Conservation (phyloP, 2,113 vertebrate species). For the Rhinolophus ferrumequinum region DNA sequence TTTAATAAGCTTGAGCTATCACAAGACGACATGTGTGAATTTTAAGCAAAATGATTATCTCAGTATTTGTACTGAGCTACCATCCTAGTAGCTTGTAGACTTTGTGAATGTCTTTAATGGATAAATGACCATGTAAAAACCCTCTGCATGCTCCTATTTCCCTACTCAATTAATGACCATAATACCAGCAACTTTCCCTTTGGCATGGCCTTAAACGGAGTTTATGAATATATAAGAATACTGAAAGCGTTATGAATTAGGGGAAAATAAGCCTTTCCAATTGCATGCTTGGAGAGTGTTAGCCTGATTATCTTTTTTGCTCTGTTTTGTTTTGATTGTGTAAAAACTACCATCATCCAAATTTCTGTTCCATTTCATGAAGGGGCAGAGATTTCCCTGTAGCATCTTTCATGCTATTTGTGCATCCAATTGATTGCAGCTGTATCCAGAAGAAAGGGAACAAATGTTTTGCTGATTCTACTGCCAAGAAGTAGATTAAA, state of each 20-base stretch:
- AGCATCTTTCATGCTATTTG: slow-evolving; percentile 74
- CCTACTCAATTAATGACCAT: neutral
- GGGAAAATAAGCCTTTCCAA: slow-evolving; percentile 22
- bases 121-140: neutral
- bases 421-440: slow-evolving; percentile 81
- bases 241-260: neutral
- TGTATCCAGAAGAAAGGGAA: slow-evolving; percentile 80
- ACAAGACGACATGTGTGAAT: neutral
- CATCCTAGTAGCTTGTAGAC: neutral
- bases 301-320: slow-evolving; percentile 20
- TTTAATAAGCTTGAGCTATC: neutral
- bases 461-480: slow-evolving; percentile 80
- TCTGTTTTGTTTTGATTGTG: slow-evolving; percentile 56
- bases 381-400: slow-evolving; percentile 57
- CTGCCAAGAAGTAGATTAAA: slow-evolving; percentile 85
- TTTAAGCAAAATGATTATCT: slow-evolving; percentile 15
- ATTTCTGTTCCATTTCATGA: slow-evolving; percentile 68
- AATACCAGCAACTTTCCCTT: neutral
- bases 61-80: neutral
- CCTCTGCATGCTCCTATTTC: neutral
- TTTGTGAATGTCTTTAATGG: neutral
- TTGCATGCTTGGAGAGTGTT: slow-evolving; percentile 1
- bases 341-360: slow-evolving; percentile 70
- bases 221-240: slow-evolving; percentile 39
- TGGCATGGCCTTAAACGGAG: neutral